A percentile compares a stretch with the other conserved stretches of the same genome.
These are phyloP conservation scores for Diorhabda carinulata DNA, from an alignment of 1,140 invertebrate genomes.

Conservation along the genomic window DNA sequence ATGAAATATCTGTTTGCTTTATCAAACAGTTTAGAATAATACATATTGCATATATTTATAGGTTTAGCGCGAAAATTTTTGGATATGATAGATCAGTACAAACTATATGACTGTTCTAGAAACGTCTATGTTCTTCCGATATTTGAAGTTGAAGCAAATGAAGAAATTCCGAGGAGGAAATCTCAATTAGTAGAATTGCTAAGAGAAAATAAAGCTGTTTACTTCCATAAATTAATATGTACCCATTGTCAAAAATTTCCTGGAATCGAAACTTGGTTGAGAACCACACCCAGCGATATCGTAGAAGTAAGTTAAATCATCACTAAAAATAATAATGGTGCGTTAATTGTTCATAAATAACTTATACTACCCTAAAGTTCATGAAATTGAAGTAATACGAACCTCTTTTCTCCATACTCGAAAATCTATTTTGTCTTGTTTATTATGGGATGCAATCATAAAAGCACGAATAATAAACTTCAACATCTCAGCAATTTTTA, in stretches of 20 bases:
- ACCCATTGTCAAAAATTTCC: conserved; percentile 76
- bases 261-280: conserved; percentile 66
- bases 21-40: background rate
- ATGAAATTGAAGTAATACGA: no score
- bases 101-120: conserved; percentile 31
- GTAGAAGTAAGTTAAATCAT: conserved; percentile 38
- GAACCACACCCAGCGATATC: conserved; percentile 49
- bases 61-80: conserved; percentile 58
- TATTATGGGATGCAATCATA: no score
- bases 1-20: background rate
- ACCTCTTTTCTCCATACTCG: no score
- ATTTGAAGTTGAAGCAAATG: conserved; percentile 67
- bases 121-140: conserved; percentile 67
- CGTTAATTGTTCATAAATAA: no score
- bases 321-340: no score
- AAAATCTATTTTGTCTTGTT: no score
- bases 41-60: background rate
- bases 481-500: no score
- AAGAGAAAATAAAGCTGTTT: conserved; percentile 53
- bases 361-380: no score
- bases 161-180: conserved; percentile 60
- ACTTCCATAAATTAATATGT: conserved; percentile 65
- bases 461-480: no score
- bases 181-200: conserved; percentile 50
- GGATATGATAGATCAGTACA: conserved; percentile 52